These are phyloP conservation scores for Cinclus cinclus DNA, from an alignment of 2,113 vertebrate species.

Conservation along the genomic window DNA sequence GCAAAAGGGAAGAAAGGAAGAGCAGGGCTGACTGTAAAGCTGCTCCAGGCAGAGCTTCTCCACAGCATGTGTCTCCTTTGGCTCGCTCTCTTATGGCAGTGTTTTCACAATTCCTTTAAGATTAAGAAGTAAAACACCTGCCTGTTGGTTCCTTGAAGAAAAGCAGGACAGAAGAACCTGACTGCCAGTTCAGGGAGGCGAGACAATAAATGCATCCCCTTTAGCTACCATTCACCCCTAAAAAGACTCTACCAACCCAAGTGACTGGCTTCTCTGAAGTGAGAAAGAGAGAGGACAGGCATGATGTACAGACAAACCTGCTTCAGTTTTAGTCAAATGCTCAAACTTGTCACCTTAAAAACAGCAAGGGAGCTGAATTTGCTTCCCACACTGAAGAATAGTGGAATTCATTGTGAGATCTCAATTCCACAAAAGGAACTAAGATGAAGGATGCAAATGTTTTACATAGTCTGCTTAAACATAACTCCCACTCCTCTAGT, in stretches of 20 bases:
- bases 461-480: slow-evolving; percentile 54
- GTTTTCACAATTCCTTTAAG: background rate
- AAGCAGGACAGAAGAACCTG: background rate
- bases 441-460: slow-evolving; percentile 47
- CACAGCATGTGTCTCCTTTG: background rate
- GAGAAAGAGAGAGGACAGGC: background rate
- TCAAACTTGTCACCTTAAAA: slow-evolving; percentile 31
- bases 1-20: background rate
- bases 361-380: background rate
- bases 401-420: background rate
- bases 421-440: slow-evolving; percentile 7
- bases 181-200: background rate
- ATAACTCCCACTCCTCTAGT: slow-evolving; percentile 40
- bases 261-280: background rate
- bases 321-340: slow-evolving; percentile 1
- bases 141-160: background rate
- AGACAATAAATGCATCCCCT: background rate
- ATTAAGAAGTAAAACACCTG: background rate
- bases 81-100: background rate
- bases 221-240: background rate
- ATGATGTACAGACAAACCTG: background rate
- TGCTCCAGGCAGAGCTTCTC: background rate
- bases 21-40: background rate
- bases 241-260: background rate
- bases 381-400: slow-evolving; percentile 42